A percentile compares a stretch with the other conserved stretches of the same genome.
Conservation (phyloP, 2,888 invertebrate species). For the Spisula solida region DNA sequence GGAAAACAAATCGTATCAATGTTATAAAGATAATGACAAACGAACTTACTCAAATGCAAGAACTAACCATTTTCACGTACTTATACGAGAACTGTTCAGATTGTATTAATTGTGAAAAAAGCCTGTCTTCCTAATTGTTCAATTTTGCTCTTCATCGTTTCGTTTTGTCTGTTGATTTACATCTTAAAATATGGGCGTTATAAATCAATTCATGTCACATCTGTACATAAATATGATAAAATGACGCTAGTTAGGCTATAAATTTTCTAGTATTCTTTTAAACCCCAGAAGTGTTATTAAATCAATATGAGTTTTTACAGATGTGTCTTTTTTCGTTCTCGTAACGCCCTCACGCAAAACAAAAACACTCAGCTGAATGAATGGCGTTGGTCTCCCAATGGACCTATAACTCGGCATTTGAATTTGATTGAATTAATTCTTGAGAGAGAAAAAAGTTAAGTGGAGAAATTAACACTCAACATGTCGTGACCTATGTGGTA, state of each 20-base stretch:
- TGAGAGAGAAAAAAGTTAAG: not conserved
- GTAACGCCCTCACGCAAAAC: not conserved
- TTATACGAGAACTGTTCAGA: too few relatives aligned
- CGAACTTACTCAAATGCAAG: too few relatives aligned
- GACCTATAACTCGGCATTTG: not conserved
- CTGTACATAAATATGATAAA: not conserved
- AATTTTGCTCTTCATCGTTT: too few relatives aligned
- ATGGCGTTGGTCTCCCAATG: not conserved
- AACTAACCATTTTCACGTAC: too few relatives aligned
- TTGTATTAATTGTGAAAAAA: too few relatives aligned
- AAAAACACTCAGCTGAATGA: not conserved
- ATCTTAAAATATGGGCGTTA: too few relatives aligned
- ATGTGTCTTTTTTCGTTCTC: not conserved
- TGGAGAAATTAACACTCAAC: not conserved
- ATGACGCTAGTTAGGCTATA: not conserved
- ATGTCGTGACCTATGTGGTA: not conserved
- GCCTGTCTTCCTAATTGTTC: too few relatives aligned
- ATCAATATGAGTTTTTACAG: not conserved
- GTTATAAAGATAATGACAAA: too few relatives aligned
- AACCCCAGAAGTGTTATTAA: not conserved
- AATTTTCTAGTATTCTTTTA: not conserved
- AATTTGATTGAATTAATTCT: slow-evolving; percentile 8
- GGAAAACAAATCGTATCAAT: too few relatives aligned
- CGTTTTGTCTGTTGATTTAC: too few relatives aligned
- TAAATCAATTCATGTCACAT: too few relatives aligned